A percentile compares a stretch with the other conserved stretches of the same genome.
phyloP scores from a whole-genome alignment of 1,140 invertebrate species.

The Atta texana region DNA sequence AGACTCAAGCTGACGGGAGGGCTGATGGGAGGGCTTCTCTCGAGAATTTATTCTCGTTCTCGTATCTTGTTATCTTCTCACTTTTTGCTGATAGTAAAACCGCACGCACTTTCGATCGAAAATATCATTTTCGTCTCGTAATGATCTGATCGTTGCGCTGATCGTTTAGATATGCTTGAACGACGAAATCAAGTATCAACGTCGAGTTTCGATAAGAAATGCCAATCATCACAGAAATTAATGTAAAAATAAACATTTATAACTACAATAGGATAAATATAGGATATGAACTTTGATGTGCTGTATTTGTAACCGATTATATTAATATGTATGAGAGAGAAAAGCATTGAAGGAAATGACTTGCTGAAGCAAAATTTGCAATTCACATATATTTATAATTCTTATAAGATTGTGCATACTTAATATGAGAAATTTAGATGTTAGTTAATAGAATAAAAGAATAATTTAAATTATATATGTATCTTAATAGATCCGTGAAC shows the following conservation, averaged over 20 bases:
- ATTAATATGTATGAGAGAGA: constrained; percentile 17
- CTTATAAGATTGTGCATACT: neutral
- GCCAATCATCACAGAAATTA: neutral
- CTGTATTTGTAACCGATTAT: constrained; percentile 16
- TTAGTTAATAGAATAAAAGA: neutral
- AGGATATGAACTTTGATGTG: neutral
- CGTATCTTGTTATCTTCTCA: neutral
- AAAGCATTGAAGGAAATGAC: neutral
- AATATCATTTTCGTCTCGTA: constrained; percentile 9
- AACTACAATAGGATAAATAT: neutral
- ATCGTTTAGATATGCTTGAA: constrained; percentile 4
- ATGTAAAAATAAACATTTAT: constrained; percentile 17
- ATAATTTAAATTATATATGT: neutral
- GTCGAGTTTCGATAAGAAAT: neutral
- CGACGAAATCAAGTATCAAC: neutral
- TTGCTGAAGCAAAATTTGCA: constrained; percentile 8
- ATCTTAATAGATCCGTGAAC: neutral
- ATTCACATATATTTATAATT: neutral
- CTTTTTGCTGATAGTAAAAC: neutral
- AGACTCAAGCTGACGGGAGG: constrained; percentile 16
- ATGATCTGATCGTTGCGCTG: neutral
- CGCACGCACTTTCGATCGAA: constrained; percentile 12
- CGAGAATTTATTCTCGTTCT: constrained; percentile 23
- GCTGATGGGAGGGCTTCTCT: neutral
- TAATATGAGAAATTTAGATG: neutral